These are phyloP conservation scores for Lepus europaeus DNA, from an alignment of 2,113 vertebrate genomes.

Conservation along the genomic window DNA sequence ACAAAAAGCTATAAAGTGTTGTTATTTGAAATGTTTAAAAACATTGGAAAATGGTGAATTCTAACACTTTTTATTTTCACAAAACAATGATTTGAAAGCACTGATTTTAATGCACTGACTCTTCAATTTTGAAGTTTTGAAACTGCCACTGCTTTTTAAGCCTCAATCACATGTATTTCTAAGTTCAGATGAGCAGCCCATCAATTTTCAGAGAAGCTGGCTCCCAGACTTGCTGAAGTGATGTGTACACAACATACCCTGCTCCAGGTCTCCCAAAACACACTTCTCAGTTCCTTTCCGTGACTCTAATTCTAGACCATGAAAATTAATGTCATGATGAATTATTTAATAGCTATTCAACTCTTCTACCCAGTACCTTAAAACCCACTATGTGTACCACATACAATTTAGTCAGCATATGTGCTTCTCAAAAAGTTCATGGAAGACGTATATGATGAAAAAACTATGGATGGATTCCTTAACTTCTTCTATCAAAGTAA, in stretches of 20 bases:
- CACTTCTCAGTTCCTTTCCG: neutral
- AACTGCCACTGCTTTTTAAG: neutral
- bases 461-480: no score
- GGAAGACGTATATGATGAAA: no score
- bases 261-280: neutral
- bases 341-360: neutral
- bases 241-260: neutral
- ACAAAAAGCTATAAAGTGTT: neutral
- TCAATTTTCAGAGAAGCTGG: neutral
- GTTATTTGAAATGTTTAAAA: neutral
- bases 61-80: neutral
- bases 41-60: neutral
- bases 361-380: neutral
- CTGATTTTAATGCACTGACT: neutral
- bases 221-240: neutral
- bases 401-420: neutral
- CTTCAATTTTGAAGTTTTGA: neutral
- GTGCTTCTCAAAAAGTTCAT: neutral
- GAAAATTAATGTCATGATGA: neutral
- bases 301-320: neutral
- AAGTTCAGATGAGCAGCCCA: neutral
- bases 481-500: no score
- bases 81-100: slow-evolving; percentile 26
- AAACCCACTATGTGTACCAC: neutral
- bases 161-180: neutral